phyloP scores from a whole-genome alignment of 2,888 invertebrate genomes.

The Nemoura dubitans region DNA sequence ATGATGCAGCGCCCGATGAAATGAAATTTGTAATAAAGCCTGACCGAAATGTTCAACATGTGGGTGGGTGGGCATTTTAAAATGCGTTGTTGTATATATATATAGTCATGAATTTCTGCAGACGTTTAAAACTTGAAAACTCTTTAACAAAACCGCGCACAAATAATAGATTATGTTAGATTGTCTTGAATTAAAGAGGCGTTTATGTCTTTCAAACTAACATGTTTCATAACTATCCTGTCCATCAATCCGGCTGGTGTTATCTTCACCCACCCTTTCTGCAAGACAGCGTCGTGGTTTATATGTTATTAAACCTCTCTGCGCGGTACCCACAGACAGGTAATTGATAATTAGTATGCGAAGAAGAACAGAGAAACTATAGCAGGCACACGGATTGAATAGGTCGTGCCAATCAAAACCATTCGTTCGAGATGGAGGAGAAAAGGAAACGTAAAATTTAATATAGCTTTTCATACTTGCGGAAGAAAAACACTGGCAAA shows the following conservation, averaged over 20 bases:
- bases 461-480: background rate
- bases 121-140: conserved; percentile 32
- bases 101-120: conserved; percentile 16
- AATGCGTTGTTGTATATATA: too few relatives aligned
- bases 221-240: conserved; percentile 44
- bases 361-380: conserved; percentile 8
- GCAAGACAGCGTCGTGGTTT: background rate
- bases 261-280: conserved; percentile 21
- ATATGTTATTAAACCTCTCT: conserved; percentile 1
- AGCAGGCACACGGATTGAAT: conserved; percentile 7
- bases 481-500: background rate
- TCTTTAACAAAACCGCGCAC: conserved; percentile 29
- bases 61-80: conserved; percentile 41
- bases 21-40: background rate
- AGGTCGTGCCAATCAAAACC: background rate
- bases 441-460: conserved; percentile 24
- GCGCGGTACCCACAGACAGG: background rate
- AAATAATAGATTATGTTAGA: conserved; percentile 34
- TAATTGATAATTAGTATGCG: conserved; percentile 49
- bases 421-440: background rate
- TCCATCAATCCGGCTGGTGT: conserved; percentile 31
- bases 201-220: conserved; percentile 39
- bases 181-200: conserved; percentile 40
- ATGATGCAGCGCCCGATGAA: background rate
- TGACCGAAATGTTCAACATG: background rate